Evolutionary conservation across 2,797 vertebrate genomes (phyloP).

Genomic region (Pseudomugil tenellus): DNA sequence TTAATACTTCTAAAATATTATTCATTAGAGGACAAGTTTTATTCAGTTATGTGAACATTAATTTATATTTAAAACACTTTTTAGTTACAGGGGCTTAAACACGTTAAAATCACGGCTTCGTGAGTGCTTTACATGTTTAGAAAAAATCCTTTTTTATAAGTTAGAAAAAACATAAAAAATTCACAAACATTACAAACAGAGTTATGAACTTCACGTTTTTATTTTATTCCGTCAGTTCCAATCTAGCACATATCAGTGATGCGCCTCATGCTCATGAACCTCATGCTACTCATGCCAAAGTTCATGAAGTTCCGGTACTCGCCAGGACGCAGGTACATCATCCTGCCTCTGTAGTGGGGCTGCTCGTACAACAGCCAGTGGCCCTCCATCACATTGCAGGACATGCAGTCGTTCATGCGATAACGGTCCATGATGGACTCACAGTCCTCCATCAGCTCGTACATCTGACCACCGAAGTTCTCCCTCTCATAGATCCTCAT

Average conservation of each 20-base stretch:
- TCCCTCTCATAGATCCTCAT: slow-evolving; percentile 80
- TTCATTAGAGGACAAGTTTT: not conserved
- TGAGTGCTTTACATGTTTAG: too few species aligned
- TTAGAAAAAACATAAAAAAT: too few species aligned
- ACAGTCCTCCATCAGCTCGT: slow-evolving; percentile 74
- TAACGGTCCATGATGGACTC: slow-evolving; percentile 66
- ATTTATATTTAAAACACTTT: not conserved
- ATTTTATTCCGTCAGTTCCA: slow-evolving; percentile 57
- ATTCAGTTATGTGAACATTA: not conserved
- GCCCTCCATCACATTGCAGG: slow-evolving; percentile 74
- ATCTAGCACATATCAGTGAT: slow-evolving; percentile 73
- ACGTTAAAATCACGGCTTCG: not conserved
- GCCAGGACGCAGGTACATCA: slow-evolving; percentile 75
- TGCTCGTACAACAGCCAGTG: slow-evolving; percentile 79
- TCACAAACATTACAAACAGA: not conserved
- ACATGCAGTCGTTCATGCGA: slow-evolving; percentile 66
- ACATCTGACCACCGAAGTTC: slow-evolving; percentile 73
- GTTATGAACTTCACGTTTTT: not conserved
- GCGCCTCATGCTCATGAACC: slow-evolving; percentile 70
- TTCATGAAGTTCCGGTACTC: slow-evolving; percentile 77
- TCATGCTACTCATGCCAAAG: slow-evolving; percentile 40
- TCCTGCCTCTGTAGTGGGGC: slow-evolving; percentile 72
- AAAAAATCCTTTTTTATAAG: too few species aligned
- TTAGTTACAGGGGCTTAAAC: not conserved
- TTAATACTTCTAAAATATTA: too few species aligned